These are phyloP conservation scores for Baccha elongata DNA, from an alignment of 2,888 invertebrate species.

Conservation along the genomic window DNA sequence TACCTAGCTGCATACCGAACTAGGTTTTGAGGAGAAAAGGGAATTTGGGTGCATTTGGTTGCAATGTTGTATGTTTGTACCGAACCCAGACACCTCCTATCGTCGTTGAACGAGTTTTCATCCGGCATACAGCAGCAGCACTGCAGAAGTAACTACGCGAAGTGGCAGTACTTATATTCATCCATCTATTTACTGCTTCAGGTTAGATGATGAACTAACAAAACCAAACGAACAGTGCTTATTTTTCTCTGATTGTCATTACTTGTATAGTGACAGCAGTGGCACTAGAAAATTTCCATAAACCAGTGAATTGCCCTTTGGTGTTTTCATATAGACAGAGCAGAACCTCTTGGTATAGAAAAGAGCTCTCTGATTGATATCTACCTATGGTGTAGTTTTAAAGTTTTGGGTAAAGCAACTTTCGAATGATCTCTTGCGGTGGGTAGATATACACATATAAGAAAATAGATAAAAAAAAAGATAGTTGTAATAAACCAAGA, in stretches of 20 bases:
- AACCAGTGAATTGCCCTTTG: constrained; percentile 62
- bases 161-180: neutral
- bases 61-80: neutral
- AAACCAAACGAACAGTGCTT: constrained; percentile 22
- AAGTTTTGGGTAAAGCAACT: constrained; percentile 37
- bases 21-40: neutral
- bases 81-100: constrained; percentile 48
- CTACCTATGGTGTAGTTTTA: constrained; percentile 10
- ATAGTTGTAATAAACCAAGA: constrained; percentile 15
- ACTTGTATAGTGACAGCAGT: constrained; percentile 46
- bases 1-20: neutral
- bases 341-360: constrained; percentile 8
- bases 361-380: constrained; percentile 53
- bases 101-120: constrained; percentile 51
- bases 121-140: neutral
- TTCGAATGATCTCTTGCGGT: constrained; percentile 35
- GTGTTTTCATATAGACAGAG: constrained; percentile 52
- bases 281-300: constrained; percentile 65
- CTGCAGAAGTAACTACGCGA: neutral
- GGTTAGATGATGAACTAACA: constrained; percentile 36
- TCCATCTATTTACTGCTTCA: constrained; percentile 11
- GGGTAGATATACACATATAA: constrained; percentile 30
- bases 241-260: constrained; percentile 20
- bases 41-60: constrained; percentile 10
- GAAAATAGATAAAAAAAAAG: constrained; percentile 12